A percentile compares a stretch with the other conserved stretches of the same genome.
Evolutionary conservation across 2,888 invertebrate species (phyloP).

Genomic region (Aspidapion aeneum): DNA sequence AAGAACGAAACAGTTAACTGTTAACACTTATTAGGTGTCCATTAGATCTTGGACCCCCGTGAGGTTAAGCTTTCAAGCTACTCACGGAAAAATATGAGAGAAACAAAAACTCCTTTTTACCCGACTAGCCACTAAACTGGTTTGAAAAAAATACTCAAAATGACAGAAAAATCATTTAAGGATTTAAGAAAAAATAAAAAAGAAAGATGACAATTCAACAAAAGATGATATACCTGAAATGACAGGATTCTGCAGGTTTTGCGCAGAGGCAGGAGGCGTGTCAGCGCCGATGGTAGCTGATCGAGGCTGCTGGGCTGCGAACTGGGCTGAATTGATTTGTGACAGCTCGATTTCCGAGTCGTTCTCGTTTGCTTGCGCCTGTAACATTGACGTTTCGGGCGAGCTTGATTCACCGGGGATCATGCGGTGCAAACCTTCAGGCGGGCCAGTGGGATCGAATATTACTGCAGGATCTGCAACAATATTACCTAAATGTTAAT

Average conservation of each 20-base stretch:
- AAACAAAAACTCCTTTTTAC: too few species aligned
- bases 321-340: conserved; percentile 14
- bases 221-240: not conserved
- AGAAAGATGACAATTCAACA: too few species aligned
- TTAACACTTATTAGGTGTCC: too few species aligned
- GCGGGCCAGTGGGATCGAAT: conserved; percentile 42
- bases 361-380: conserved; percentile 27
- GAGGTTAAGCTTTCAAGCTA: too few species aligned
- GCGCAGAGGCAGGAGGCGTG: conserved; percentile 41
- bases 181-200: too few species aligned
- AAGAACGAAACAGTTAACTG: too few species aligned
- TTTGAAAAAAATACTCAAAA: too few species aligned
- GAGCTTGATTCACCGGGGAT: conserved; percentile 61
- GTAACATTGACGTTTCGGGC: conserved; percentile 36
- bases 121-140: too few species aligned
- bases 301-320: conserved; percentile 33
- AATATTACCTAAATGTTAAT: too few species aligned
- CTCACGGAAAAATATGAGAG: too few species aligned
- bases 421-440: conserved; percentile 58
- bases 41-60: too few species aligned
- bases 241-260: not conserved
- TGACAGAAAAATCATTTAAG: too few species aligned
- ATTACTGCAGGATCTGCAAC: not conserved
- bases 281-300: conserved; percentile 48
- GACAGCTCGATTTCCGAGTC: conserved; percentile 34